These are phyloP conservation scores for Tapera naevia DNA, from an alignment of 2,797 vertebrate species.

Conservation along the genomic window DNA sequence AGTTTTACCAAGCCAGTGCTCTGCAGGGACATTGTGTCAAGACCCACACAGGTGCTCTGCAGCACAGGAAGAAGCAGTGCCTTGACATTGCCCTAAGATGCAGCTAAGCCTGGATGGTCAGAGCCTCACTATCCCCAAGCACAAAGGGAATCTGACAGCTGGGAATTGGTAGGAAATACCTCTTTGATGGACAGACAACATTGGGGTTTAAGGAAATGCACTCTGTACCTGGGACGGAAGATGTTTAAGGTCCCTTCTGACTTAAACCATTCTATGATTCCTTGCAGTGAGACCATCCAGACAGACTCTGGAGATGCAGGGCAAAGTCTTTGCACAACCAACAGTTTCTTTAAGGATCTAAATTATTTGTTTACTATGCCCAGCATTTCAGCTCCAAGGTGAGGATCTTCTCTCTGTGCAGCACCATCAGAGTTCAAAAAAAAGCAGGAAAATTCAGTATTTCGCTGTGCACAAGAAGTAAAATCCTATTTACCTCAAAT, in stretches of 20 bases:
- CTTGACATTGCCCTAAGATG: neutral
- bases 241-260: no score
- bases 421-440: neutral
- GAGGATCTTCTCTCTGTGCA: neutral
- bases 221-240: neutral
- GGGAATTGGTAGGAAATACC: neutral
- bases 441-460: neutral
- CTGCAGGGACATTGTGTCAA: neutral
- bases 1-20: neutral
- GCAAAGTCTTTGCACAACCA: neutral
- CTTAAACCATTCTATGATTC: neutral
- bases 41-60: neutral
- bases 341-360: neutral
- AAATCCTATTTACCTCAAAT: neutral
- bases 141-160: neutral
- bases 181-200: neutral
- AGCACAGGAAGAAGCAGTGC: rapidly evolving
- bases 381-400: neutral
- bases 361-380: neutral
- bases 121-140: neutral
- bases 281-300: neutral
- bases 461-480: neutral
- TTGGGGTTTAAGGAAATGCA: neutral
- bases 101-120: neutral
- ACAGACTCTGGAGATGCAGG: neutral